Evolutionary conservation across 2,113 vertebrate species (phyloP).

Genomic region (Pachycephala philippinensis): DNA sequence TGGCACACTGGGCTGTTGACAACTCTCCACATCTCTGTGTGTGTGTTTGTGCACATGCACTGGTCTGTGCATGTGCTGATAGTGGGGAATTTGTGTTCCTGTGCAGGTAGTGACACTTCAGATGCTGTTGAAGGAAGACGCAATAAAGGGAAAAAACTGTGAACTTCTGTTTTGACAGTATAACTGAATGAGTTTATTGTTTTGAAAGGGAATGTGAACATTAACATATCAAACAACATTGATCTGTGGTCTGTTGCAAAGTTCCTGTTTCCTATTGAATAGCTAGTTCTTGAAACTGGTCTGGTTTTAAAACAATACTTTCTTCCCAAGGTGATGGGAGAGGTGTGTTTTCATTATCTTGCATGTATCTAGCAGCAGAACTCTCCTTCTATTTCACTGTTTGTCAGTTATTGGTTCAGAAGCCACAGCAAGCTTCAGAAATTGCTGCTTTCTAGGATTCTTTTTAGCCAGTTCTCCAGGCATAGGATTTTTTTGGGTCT

Average conservation of each 20-base stretch:
- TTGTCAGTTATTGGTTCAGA: background rate
- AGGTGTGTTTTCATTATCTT: background rate
- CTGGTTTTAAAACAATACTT: background rate
- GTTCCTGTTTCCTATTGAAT: background rate
- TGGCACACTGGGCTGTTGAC: background rate
- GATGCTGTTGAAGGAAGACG: background rate
- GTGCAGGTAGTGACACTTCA: background rate
- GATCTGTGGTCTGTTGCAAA: background rate
- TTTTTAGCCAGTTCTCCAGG: background rate
- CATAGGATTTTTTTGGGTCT: background rate
- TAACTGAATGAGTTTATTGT: background rate
- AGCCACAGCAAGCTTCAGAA: background rate
- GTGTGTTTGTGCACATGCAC: fast-evolving
- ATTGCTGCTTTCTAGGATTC: background rate
- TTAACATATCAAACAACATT: background rate
- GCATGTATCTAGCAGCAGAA: background rate
- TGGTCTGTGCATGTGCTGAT: background rate
- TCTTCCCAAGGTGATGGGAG: background rate
- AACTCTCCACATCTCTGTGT: background rate
- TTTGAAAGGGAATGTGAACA: background rate
- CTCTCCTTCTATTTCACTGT: background rate
- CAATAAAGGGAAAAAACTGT: background rate
- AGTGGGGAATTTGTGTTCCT: background rate
- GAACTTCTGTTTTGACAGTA: background rate
- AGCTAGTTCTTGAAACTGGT: background rate